A percentile compares a stretch with the other conserved stretches of the same genome.
These are phyloP conservation scores for Garrulus glandarius DNA, from an alignment of 2,797 vertebrate species.

Conservation along the genomic window DNA sequence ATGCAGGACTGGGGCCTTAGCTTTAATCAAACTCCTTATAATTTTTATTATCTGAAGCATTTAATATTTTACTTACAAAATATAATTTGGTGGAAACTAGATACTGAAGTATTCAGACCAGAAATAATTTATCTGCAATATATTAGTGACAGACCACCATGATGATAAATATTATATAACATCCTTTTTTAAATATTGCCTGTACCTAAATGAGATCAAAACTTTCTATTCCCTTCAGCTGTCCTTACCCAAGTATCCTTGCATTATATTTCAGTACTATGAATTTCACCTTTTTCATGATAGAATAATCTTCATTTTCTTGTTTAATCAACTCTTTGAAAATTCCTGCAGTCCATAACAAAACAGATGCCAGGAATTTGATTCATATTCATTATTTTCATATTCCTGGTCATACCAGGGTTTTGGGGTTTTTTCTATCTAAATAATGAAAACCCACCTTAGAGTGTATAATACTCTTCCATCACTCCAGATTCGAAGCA, in stretches of 20 bases:
- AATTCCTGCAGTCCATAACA: not conserved
- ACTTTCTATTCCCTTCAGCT: not conserved
- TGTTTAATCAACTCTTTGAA: not conserved
- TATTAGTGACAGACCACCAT: not conserved
- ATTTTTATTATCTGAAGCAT: not conserved
- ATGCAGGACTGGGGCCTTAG: not conserved
- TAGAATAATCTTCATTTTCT: not conserved
- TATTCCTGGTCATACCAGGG: not conserved
- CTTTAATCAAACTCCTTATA: not conserved
- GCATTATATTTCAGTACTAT: not conserved
- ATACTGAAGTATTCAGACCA: not conserved
- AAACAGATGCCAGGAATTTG: not conserved
- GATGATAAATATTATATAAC: not conserved
- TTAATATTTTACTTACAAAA: not conserved
- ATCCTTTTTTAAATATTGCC: not conserved
- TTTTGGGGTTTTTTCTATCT: not conserved
- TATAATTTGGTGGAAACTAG: not conserved
- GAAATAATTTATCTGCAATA: not conserved
- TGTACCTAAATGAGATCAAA: not conserved
- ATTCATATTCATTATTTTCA: not conserved
- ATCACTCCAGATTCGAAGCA: constrained; percentile 91
- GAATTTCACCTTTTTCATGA: not conserved
- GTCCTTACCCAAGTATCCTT: not conserved
- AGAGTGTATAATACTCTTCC: constrained; percentile 92
- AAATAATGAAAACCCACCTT: constrained; percentile 74